Conservation (phyloP, 2,888 invertebrate species). For the Phoenoteleia sp. region DNA sequence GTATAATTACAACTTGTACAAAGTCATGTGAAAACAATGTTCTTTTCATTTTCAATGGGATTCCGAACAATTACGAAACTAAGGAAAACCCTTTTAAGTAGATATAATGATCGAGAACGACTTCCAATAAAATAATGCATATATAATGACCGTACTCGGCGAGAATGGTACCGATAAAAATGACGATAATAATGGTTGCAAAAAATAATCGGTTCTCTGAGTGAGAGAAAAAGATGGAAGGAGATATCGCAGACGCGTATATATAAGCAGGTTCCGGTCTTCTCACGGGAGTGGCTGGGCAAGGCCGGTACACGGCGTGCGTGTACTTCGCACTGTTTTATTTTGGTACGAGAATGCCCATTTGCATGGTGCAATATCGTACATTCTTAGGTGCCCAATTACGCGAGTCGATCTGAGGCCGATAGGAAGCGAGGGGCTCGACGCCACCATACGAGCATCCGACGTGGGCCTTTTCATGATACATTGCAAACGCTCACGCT, state of each 20-base stretch:
- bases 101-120: slow-evolving; percentile 17
- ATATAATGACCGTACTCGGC: slow-evolving; percentile 34
- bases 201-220: slow-evolving; percentile 52
- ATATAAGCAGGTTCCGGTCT: slow-evolving; percentile 65
- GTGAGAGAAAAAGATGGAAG: slow-evolving; percentile 53
- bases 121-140: slow-evolving; percentile 45
- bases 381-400: slow-evolving; percentile 86
- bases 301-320: slow-evolving; percentile 67
- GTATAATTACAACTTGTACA: too few species aligned
- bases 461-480: slow-evolving; percentile 81
- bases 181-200: slow-evolving; percentile 60
- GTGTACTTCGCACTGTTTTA: slow-evolving; percentile 76
- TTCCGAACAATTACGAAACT: background rate
- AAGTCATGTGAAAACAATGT: too few species aligned
- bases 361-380: slow-evolving; percentile 86
- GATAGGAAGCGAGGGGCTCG: slow-evolving; percentile 78
- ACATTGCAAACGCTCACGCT: slow-evolving; percentile 82
- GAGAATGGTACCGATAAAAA: slow-evolving; percentile 53
- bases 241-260: slow-evolving; percentile 48
- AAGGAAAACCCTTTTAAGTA: background rate
- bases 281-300: slow-evolving; percentile 71
- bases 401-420: slow-evolving; percentile 85
- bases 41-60: too few species aligned
- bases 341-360: slow-evolving; percentile 80
- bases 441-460: slow-evolving; percentile 76